phyloP scores from a whole-genome alignment of 2,113 vertebrate species.

The Perca fluviatilis region DNA sequence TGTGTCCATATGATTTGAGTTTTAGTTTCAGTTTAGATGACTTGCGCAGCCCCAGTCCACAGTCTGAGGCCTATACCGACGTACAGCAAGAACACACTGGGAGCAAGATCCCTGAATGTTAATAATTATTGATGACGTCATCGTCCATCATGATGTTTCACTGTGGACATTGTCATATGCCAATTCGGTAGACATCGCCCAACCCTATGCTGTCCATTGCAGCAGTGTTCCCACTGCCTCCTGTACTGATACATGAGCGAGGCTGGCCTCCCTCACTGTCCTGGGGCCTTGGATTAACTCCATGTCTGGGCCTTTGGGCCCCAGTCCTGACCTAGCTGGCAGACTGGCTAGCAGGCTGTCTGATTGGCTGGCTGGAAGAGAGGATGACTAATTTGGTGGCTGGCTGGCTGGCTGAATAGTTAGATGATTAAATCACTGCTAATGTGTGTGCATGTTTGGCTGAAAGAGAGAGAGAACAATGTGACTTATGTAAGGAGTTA shows the following conservation, averaged over 20 bases:
- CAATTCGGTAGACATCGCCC: too few relatives aligned
- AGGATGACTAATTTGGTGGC: conserved; percentile 51
- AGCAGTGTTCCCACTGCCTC: background rate
- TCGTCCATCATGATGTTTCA: too few relatives aligned
- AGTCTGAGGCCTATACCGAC: too few relatives aligned
- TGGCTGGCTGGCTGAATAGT: conserved; percentile 43
- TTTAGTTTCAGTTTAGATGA: too few relatives aligned
- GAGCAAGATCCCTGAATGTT: too few relatives aligned
- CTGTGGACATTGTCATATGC: too few relatives aligned
- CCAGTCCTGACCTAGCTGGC: conserved; percentile 52
- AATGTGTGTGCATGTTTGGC: conserved; percentile 14
- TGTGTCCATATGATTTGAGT: too few relatives aligned
- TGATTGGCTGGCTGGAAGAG: conserved; percentile 34
- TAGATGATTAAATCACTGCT: conserved; percentile 29
- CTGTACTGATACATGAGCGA: conserved; percentile 11
- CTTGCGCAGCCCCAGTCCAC: too few relatives aligned
- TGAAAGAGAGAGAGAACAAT: background rate
- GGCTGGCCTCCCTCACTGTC: conserved; percentile 20
- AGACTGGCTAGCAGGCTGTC: conserved; percentile 15
- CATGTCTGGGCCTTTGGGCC: conserved; percentile 58
- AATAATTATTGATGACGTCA: too few relatives aligned
- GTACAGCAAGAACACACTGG: too few relatives aligned
- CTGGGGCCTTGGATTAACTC: conserved; percentile 27
- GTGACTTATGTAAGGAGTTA: conserved; percentile 31
- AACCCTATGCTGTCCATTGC: background rate